Percentiles rank a stretch among this genome's conserved stretches.
These are phyloP conservation scores for Panorpa germanica DNA, from an alignment of 2,888 invertebrate species.

Conservation along the genomic window DNA sequence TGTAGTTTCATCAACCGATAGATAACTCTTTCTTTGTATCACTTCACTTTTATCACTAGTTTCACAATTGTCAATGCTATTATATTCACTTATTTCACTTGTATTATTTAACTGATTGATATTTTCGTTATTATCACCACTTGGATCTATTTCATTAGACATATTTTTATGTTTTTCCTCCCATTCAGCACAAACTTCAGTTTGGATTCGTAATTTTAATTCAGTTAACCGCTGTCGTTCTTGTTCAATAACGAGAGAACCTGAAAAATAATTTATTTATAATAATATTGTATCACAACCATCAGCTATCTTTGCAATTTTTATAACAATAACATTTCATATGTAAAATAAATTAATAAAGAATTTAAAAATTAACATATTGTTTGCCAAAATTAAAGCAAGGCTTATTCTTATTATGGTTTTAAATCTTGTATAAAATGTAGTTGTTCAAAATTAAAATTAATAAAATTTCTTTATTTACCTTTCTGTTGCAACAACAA, in stretches of 20 bases:
- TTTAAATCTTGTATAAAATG: conserved; percentile 1
- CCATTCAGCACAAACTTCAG: conserved; percentile 81
- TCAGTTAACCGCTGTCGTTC: conserved; percentile 75
- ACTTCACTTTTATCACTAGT: too few relatives aligned
- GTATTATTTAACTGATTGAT: too few relatives aligned
- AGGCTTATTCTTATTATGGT: background rate
- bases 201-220: conserved; percentile 67
- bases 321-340: background rate
- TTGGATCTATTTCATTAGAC: conserved; percentile 32
- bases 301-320: background rate
- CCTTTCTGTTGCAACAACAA: conserved; percentile 81
- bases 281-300: background rate
- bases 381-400: conserved; percentile 5
- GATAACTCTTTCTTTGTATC: too few relatives aligned
- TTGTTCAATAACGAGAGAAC: conserved; percentile 80
- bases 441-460: conserved; percentile 6
- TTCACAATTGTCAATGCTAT: background rate
- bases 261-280: conserved; percentile 25
- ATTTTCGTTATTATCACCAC: conserved; percentile 17
- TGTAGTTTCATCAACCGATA: too few relatives aligned
- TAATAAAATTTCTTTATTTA: conserved; percentile 19
- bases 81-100: background rate
- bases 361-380: conserved; percentile 7
- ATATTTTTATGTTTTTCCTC: conserved; percentile 29
- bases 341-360: conserved; percentile 6